A percentile compares a stretch with the other conserved stretches of the same genome.
phyloP scores from a whole-genome alignment of 2,888 invertebrate genomes.

The Chorisops tibialis region DNA sequence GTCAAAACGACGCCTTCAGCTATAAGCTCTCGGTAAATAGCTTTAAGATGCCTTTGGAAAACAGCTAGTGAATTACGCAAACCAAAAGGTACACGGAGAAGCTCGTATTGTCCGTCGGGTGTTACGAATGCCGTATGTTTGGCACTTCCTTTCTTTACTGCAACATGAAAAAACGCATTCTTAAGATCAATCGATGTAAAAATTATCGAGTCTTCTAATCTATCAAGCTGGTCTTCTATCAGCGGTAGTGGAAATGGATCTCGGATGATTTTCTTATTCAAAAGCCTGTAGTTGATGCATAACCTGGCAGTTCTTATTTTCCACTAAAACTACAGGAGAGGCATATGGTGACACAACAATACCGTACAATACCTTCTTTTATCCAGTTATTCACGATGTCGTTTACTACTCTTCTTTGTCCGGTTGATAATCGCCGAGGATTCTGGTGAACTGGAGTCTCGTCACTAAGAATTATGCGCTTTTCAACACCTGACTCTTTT shows the following conservation, averaged over 20 bases:
- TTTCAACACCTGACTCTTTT: too few species aligned
- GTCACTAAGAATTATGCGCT: constrained; percentile 10
- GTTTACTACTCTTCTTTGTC: constrained; percentile 1
- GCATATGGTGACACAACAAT: constrained; percentile 42
- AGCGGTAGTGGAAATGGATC: constrained; percentile 42
- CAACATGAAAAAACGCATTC: too few species aligned
- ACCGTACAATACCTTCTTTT: too few species aligned
- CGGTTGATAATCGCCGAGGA: constrained; percentile 5
- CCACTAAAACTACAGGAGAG: constrained; percentile 34
- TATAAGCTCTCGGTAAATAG: too few species aligned
- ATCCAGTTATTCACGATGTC: constrained; percentile 31
- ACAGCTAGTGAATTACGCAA: constrained; percentile 44
- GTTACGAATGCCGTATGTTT: constrained; percentile 47
- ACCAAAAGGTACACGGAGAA: constrained; percentile 45
- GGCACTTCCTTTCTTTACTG: constrained; percentile 36
- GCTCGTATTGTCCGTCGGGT: constrained; percentile 48
- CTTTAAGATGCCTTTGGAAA: constrained; percentile 40
- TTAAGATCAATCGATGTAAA: too few species aligned
- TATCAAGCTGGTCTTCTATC: constrained; percentile 45
- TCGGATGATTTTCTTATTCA: constrained; percentile 42
- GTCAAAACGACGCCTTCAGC: too few species aligned
- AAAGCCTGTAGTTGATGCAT: constrained; percentile 45
- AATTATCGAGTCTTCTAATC: constrained; percentile 32
- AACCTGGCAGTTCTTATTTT: constrained; percentile 27
- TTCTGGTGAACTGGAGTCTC: too few species aligned